Percentiles rank a stretch among this genome's conserved stretches.
phyloP scores from a whole-genome alignment of 2,888 invertebrate genomes.

The Merodon equestris region DNA sequence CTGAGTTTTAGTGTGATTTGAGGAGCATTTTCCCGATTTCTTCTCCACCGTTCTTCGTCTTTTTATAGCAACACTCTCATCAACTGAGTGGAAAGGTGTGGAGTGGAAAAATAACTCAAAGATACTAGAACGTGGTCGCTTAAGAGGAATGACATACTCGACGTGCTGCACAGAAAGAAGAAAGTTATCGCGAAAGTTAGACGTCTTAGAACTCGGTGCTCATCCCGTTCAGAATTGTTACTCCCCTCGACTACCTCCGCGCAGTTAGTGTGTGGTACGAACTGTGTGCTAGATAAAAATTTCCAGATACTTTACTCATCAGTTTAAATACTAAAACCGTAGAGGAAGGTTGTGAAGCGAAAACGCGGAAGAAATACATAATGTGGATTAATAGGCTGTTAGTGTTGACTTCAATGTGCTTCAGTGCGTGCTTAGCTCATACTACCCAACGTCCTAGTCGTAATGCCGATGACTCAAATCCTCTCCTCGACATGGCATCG shows the following conservation, averaged over 20 bases:
- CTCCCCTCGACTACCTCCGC: constrained; percentile 17
- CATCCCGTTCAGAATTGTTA: constrained; percentile 16
- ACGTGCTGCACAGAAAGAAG: constrained; percentile 75
- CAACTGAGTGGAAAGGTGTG: constrained; percentile 7
- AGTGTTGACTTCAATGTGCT: constrained; percentile 73
- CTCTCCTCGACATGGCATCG: constrained; percentile 85
- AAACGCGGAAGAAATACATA: constrained; percentile 49
- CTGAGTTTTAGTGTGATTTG: constrained; percentile 27
- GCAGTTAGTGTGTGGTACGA: constrained; percentile 32
- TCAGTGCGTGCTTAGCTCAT: constrained; percentile 73
- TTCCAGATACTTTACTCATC: constrained; percentile 23
- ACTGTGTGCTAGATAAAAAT: constrained; percentile 51
- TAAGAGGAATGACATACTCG: constrained; percentile 76
- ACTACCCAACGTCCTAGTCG: constrained; percentile 74
- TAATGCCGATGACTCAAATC: constrained; percentile 81
- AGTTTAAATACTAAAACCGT: constrained; percentile 39
- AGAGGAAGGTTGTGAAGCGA: constrained; percentile 40
- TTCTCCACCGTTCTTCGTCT: constrained; percentile 25
- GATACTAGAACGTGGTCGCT: constrained; percentile 65
- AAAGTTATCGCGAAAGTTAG: constrained; percentile 76
- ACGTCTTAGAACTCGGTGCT: constrained; percentile 70
- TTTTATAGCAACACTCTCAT: constrained; percentile 2
- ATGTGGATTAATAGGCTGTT: constrained; percentile 74
- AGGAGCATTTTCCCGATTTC: too few species aligned
- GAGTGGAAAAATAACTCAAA: constrained; percentile 54